Conservation (phyloP, 2,797 vertebrate species). For the Bufotes viridis region DNA sequence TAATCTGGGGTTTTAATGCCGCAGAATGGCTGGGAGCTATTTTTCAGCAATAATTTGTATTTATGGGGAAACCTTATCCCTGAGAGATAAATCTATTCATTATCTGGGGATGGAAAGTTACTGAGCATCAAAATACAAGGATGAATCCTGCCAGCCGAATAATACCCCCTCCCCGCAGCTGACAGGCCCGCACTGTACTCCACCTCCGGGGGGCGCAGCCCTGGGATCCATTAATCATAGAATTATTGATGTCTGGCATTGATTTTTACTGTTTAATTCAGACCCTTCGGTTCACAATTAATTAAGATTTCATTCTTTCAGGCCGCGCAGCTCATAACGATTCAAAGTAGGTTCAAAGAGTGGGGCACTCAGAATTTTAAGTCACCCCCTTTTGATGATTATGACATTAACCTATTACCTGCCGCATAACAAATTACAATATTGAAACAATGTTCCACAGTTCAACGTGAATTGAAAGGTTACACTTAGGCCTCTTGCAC, state of each 20-base stretch:
- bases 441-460: background rate
- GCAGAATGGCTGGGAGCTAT: background rate
- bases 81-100: background rate
- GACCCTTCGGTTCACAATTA: background rate
- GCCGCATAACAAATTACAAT: background rate
- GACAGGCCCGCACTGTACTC: background rate
- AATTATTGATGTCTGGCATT: background rate
- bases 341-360: background rate
- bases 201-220: background rate
- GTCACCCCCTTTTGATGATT: background rate
- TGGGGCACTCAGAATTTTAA: background rate
- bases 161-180: background rate
- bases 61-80: background rate
- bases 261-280: background rate
- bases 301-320: background rate
- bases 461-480: too few relatives aligned
- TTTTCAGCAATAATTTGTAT: background rate
- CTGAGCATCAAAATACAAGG: background rate
- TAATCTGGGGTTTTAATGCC: background rate
- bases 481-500: too few relatives aligned
- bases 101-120: slow-evolving; percentile 1
- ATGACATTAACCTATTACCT: background rate
- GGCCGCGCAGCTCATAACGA: background rate
- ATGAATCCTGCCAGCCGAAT: background rate
- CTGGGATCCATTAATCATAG: background rate